Conservation (phyloP, 2,797 vertebrate species). For the Anolis apletophallus region DNA sequence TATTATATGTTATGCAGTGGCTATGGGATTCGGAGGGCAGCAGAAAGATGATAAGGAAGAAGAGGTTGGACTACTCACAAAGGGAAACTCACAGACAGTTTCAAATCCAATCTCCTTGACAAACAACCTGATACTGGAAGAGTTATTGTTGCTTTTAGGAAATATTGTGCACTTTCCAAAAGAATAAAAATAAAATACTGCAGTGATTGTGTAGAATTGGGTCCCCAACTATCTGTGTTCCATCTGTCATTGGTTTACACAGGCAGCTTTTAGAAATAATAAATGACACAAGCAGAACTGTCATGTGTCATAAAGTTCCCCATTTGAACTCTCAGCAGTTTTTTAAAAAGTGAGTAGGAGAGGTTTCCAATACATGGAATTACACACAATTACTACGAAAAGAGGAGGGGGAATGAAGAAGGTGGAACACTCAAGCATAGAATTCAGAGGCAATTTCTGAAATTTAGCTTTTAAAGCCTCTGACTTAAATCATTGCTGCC, state of each 20-base stretch:
- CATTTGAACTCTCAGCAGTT: conserved; percentile 15
- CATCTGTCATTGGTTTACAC: neutral
- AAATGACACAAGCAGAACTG: neutral
- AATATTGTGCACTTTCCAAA: neutral
- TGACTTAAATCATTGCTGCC: conserved; percentile 46
- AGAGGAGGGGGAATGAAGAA: conserved; percentile 40
- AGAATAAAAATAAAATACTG: no score
- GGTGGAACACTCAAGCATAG: conserved; percentile 40
- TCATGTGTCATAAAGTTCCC: conserved; percentile 5
- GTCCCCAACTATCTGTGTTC: neutral
- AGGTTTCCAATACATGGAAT: conserved; percentile 46
- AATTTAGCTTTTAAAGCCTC: conserved; percentile 53
- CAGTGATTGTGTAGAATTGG: neutral
- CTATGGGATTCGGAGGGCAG: neutral
- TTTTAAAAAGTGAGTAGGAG: conserved; percentile 7
- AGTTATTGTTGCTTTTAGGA: neutral
- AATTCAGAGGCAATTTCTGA: conserved; percentile 43
- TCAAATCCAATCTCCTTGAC: neutral
- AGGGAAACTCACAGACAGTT: neutral
- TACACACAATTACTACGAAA: conserved; percentile 37
- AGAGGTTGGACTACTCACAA: no score
- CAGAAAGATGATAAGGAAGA: neutral
- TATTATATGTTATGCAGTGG: neutral
- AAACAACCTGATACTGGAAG: neutral
- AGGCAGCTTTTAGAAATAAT: conserved; percentile 1